Conservation (phyloP, 2,888 invertebrate genomes). For the Papilio gigon region DNA sequence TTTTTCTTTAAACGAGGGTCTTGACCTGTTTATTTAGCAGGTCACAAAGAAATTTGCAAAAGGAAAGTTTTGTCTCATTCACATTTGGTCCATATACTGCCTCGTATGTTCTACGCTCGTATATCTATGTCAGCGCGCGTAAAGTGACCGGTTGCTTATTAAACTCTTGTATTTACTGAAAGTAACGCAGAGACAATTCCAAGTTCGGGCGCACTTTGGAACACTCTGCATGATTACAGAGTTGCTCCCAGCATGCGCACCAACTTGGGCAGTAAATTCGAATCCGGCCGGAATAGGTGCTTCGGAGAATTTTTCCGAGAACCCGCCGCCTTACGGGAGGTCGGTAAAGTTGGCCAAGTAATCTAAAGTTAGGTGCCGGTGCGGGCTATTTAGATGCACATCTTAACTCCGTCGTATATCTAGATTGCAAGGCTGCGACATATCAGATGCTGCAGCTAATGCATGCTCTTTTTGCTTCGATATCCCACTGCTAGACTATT, state of each 20-base stretch:
- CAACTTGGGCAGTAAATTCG: slow-evolving; percentile 75
- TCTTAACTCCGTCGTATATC: slow-evolving; percentile 81
- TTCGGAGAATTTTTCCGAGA: slow-evolving; percentile 57
- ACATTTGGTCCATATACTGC: too few relatives aligned
- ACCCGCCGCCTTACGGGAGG: slow-evolving; percentile 66
- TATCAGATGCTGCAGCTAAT: slow-evolving; percentile 63
- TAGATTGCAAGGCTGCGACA: slow-evolving; percentile 66
- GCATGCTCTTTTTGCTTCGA: slow-evolving; percentile 48
- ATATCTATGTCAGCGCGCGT: too few relatives aligned
- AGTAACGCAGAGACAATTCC: slow-evolving; percentile 15
- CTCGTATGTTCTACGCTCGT: too few relatives aligned
- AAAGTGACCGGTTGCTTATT: neutral
- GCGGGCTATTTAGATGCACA: slow-evolving; percentile 82
- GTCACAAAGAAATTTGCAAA: slow-evolving; percentile 2
- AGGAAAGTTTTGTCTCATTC: neutral
- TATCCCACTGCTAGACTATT: too few relatives aligned
- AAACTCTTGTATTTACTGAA: neutral
- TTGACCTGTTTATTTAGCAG: slow-evolving; percentile 6
- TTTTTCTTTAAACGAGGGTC: slow-evolving; percentile 25
- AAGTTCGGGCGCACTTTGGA: slow-evolving; percentile 20
- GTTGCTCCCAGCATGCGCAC: slow-evolving; percentile 55
- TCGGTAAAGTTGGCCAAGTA: slow-evolving; percentile 79
- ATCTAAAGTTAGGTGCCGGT: slow-evolving; percentile 81
- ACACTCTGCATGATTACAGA: slow-evolving; percentile 50
- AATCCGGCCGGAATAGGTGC: slow-evolving; percentile 71